Evolutionary conservation across 2,888 invertebrate genomes (phyloP).

Genomic region (Theristus sp.): DNA sequence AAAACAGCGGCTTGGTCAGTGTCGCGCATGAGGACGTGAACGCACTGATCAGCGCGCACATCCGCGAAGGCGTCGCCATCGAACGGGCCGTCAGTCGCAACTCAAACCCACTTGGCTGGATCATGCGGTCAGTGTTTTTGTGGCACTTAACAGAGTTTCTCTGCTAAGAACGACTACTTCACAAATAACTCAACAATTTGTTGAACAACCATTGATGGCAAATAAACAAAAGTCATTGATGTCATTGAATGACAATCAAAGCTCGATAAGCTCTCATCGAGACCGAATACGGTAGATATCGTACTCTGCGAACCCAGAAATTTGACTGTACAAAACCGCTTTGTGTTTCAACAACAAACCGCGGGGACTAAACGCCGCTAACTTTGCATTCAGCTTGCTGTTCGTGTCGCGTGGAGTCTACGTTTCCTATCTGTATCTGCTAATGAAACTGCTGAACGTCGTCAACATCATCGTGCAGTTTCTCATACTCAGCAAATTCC

Average conservation of each 20-base stretch:
- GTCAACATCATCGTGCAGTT: slow-evolving; percentile 19
- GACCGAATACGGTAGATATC: too few species aligned
- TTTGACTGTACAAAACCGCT: too few species aligned
- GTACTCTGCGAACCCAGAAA: too few species aligned
- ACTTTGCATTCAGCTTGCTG: background rate
- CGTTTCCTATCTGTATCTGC: slow-evolving; percentile 17
- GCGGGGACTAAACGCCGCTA: too few species aligned
- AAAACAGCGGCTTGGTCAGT: background rate
- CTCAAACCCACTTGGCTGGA: background rate
- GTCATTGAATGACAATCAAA: too few species aligned
- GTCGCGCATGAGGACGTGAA: background rate
- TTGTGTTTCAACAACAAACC: too few species aligned
- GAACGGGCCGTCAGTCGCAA: background rate
- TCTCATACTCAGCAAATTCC: slow-evolving; percentile 18
- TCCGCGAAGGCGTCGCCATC: background rate
- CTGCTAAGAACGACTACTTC: too few species aligned
- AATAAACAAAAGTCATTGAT: too few species aligned
- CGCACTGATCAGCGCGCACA: background rate
- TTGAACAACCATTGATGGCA: too few species aligned
- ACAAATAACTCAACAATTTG: too few species aligned
- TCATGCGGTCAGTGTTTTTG: background rate
- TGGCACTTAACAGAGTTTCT: too few species aligned
- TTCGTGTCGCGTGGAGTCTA: slow-evolving; percentile 1
- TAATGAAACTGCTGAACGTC: slow-evolving; percentile 24
- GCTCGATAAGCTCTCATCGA: too few species aligned